These are phyloP conservation scores for Maccullochella peelii DNA, from an alignment of 2,113 vertebrate species.

Conservation along the genomic window DNA sequence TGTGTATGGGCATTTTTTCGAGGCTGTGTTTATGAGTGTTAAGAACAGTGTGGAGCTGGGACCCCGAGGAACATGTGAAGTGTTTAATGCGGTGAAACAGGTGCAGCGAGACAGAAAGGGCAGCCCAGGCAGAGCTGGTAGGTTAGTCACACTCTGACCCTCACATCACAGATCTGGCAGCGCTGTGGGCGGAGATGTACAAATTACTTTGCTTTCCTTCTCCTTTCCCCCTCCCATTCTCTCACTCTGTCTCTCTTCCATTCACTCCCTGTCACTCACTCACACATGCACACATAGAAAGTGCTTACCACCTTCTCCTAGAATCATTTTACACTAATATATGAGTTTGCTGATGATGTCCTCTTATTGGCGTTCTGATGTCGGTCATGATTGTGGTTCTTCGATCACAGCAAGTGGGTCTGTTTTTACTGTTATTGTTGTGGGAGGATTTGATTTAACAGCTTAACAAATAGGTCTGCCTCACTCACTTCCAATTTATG, in stretches of 20 bases:
- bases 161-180: constrained; percentile 70
- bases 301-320: background rate
- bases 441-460: constrained; percentile 21
- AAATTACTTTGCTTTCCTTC: constrained; percentile 65
- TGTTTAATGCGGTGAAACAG: constrained; percentile 83
- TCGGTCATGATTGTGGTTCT: background rate
- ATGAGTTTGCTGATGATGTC: constrained; percentile 3
- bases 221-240: constrained; percentile 29
- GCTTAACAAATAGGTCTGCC: constrained; percentile 12
- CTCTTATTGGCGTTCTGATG: background rate
- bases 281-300: background rate
- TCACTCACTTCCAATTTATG: background rate
- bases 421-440: constrained; percentile 27
- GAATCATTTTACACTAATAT: background rate
- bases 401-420: background rate
- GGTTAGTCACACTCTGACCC: constrained; percentile 76
- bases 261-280: constrained; percentile 20
- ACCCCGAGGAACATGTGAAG: constrained; percentile 73
- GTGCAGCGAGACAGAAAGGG: constrained; percentile 90
- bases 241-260: constrained; percentile 1
- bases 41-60: constrained; percentile 52
- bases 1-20: constrained; percentile 22
- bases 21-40: constrained; percentile 39
- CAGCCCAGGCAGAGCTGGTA: constrained; percentile 68
- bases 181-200: constrained; percentile 66